Base-by-base conservation (phyloP, 2,888 invertebrate species). In the Flexamia atlantica region DNA sequence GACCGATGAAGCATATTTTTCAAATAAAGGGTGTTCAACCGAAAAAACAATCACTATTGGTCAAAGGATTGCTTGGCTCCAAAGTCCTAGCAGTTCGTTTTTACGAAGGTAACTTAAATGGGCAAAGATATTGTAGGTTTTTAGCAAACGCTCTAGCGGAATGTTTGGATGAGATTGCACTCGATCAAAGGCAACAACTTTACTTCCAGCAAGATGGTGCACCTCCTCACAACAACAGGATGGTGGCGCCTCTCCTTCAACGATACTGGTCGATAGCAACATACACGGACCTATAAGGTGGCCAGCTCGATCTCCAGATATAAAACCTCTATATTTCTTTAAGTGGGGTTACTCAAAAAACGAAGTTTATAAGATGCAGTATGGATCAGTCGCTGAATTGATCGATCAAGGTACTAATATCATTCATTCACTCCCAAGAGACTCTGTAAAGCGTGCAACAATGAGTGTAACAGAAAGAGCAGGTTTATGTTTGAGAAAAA, bases 161-260 rank as follows among this genome's bases (percentile, higher is more conserved):
- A 20, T 23, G 25, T 20, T 74, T 74, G 40, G 74, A 74, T 4
- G 74, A 74, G 12, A 9, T 74, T 40, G n/a, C 74, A 12, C 40
- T 74, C n/a, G 40, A 36, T 25, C 40, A 20, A 25, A 74, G 74
- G 23, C 74, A 74, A 74, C 17, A n/a, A 17, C 36, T 40, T 3
- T 74, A 74, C 25, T 74, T 42, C n/a, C 79, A 79, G 17, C 79
- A 79, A 30, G 79, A 50, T 25, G 46, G 79, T 2, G 79, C 50
- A 50, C 79, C 79, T 46, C 79, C 50, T 20, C 74, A 74, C 40
- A 74, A 74, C 46, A 74, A 5, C 40, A 40, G 74, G 5, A 2
- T 40, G 40, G 40, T 74, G 40, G 74, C 74, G 14, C 40, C 36
- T 7, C 40, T 74, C 14, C 23, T 74, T 12, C 36, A 74, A 40